Base-by-base conservation (phyloP, 2,888 invertebrate species). In the Thereva nobilitata region DNA sequence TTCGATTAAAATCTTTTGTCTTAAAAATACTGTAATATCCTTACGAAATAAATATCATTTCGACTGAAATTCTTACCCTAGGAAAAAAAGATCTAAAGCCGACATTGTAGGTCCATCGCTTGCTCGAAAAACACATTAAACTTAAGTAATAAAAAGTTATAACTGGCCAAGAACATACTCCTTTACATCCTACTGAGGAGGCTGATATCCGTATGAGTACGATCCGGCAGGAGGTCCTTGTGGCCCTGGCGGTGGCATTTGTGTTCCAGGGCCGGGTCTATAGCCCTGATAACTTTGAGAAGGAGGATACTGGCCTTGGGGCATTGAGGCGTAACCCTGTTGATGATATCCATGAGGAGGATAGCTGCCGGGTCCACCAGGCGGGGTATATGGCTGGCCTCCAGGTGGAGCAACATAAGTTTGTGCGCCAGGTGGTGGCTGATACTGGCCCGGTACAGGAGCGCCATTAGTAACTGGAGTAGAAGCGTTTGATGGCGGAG, bases 171-270 rank as follows among this genome's bases (percentile, higher is more conserved):
- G 41, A 9, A 34, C 44, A 44, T n/a, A 42, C 8, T 47, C 7
- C 4, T 63, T 53, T 76, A 44, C 35, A 35, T 47, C 10, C 38
- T 76, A 79, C 72, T 80, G 80, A 41, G 91, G 90, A 69, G 92
- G 92, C 74, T 92, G 91, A 76, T 91, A 91, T 59, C 90, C 87
- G 77, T 91, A 92, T 45, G 90, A 87, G 76, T 92, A 92, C 68
- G 87, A 86, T 67, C 88, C 88, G 71, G 90, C 89, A 5, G 90
- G 89, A 34, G 87, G 88, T 4, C 88, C 89, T 70, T 89, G 89
- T 3, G 89, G 89, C 4, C 87, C 86, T 4, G 85, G 84, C 4
- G 84, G 84, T 45, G 84, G 84, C 76, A 84, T 84, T 74, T 84
- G 84, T 59, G 84, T 83, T 40, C 84, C 84, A 2, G 87, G 86